Conservation (phyloP, 1,140 invertebrate species). For the Thaumatotibia leucotreta region DNA sequence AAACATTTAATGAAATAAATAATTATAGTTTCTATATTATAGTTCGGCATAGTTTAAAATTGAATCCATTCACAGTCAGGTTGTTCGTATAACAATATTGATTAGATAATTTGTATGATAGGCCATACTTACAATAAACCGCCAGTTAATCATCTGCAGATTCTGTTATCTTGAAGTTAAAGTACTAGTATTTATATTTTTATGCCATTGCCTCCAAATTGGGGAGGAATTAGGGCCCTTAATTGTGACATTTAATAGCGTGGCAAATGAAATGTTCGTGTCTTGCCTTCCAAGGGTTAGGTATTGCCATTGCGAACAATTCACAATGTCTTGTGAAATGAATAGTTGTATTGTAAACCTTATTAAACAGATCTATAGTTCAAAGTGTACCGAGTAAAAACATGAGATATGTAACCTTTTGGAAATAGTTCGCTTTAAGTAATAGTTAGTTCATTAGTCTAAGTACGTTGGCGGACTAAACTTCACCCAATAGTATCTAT, state of each 20-base stretch:
- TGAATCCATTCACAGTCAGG: too few species aligned
- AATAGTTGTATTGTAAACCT: neutral
- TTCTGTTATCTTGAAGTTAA: neutral
- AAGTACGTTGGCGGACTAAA: neutral
- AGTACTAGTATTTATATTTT: neutral
- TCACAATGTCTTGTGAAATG: neutral
- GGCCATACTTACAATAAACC: neutral
- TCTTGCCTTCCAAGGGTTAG: neutral
- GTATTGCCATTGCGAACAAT: neutral
- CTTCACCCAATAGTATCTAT: neutral
- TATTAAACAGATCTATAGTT: neutral
- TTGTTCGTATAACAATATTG: too few species aligned
- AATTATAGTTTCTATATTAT: too few species aligned
- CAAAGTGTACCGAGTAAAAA: neutral
- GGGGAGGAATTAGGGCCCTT: neutral
- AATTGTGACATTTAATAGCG: constrained; percentile 1
- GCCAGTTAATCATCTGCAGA: too few species aligned
- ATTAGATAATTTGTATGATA: too few species aligned
- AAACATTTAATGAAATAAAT: too few species aligned
- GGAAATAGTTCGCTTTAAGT: neutral
- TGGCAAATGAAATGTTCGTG: neutral
- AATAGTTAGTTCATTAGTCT: neutral
- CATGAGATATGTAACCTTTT: neutral
- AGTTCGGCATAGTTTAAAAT: too few species aligned
- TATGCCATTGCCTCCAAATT: neutral